Percentiles rank a stretch among this genome's conserved stretches.
Conservation (phyloP, 2,113 vertebrate genomes). For the Apteryx mantelli region DNA sequence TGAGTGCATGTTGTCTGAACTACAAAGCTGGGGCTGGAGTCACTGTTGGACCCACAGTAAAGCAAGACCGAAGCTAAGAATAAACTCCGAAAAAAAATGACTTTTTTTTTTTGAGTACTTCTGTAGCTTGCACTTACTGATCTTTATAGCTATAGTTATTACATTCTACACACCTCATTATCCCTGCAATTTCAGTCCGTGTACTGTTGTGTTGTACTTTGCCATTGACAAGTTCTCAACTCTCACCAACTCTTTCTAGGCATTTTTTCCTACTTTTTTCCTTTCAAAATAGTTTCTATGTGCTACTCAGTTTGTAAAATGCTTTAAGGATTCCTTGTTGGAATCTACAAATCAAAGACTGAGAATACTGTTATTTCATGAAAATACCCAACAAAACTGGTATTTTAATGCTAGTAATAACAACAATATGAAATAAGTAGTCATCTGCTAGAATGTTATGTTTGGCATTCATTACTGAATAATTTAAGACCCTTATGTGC, state of each 20-base stretch:
- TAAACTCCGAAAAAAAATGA: no score
- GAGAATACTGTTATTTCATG: background rate
- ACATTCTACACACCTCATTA: background rate
- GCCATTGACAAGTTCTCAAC: background rate
- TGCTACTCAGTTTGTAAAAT: background rate
- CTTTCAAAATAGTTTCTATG: background rate
- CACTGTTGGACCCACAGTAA: background rate
- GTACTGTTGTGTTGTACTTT: background rate
- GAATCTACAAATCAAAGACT: background rate
- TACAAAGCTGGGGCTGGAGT: background rate
- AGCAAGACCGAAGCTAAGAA: background rate
- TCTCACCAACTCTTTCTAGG: background rate
- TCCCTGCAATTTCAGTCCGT: background rate
- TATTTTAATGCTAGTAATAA: background rate
- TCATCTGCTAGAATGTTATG: background rate
- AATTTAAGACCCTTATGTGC: conserved; percentile 1
- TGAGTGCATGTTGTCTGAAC: background rate
- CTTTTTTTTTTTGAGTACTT: background rate
- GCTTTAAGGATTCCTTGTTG: background rate
- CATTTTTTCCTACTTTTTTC: background rate
- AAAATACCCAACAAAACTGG: background rate
- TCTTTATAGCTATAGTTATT: background rate
- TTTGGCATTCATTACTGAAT: conserved; percentile 10
- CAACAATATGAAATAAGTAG: background rate
- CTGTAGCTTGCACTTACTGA: background rate